Conservation (phyloP, 2,797 vertebrate species). For the Erithacus rubecula region DNA sequence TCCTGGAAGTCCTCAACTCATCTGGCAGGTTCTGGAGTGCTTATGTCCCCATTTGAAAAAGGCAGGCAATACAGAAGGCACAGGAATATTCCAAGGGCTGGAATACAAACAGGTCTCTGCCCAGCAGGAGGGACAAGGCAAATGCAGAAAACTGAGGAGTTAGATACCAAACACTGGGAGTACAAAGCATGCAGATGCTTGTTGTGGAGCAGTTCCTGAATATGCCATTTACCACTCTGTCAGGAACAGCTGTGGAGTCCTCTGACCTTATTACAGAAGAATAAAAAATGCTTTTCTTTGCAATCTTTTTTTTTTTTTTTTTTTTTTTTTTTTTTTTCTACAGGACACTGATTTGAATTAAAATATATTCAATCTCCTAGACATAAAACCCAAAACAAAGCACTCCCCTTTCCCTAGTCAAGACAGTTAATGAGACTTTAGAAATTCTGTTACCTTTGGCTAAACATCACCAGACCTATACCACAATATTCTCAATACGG, state of each 20-base stretch:
- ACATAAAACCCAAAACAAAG: not conserved
- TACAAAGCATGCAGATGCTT: not conserved
- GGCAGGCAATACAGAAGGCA: not conserved
- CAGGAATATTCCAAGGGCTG: not conserved
- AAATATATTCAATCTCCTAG: not conserved
- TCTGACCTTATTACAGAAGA: not conserved
- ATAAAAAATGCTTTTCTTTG: not conserved
- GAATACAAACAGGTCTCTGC: not conserved
- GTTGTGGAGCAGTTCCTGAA: not conserved
- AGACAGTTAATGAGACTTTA: not conserved
- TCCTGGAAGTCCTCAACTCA: not conserved
- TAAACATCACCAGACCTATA: not conserved
- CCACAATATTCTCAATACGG: not conserved
- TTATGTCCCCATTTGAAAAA: not conserved
- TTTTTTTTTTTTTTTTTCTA: not conserved
- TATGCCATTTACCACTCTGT: not conserved
- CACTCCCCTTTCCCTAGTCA: not conserved
- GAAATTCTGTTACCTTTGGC: not conserved
- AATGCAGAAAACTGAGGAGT: not conserved
- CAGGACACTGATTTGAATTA: not conserved
- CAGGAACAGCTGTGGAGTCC: not conserved
- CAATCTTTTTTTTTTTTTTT: not conserved
- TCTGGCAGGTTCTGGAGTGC: not conserved
- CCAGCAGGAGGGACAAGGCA: not conserved
- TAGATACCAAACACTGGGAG: accelerated